Evolutionary conservation across 2,797 vertebrate species (phyloP), one percentile per base, ranked within the genome.

Genomic region (Aplochiton taeniatus): DNA sequence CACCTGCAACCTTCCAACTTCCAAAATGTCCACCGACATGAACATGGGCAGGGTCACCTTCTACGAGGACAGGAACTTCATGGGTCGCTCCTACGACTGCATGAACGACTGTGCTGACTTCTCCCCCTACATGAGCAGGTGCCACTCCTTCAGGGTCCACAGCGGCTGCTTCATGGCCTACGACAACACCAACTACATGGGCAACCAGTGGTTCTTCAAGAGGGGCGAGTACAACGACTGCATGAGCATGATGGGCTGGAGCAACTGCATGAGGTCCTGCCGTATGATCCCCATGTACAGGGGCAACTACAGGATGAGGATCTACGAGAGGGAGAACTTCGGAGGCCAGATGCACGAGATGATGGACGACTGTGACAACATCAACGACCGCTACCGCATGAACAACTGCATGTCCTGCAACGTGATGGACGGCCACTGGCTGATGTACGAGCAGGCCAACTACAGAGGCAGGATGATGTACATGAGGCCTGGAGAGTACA

Each of bases 341-440:
- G 73, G 73, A 10, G 86, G 86, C 11, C 82, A 86, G 70, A 86
- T 87, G 84, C 81, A 86, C 7, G 86, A 88, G 80, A 73, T 89
- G 70, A 69, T 54, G 72, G 88, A 87, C 0, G 88, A 88, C 78
- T 86, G 75, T 1, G 84, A 89, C 65, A 82, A 80, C 13, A 73
- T 82, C 65, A 66, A 60, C 76, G 84, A 88, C 0, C 83, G 80
- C 0, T 78, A 74, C 59, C 76, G 46, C 67, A 86, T 86, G 84
- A 76, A 83, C 0, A 84, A 87, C 65, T 87, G 84, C 69, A 85
- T 81, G 79, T 89, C 88, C 48, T 85, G 85, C 77, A 83, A 84
- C 11, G 83, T 88, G 72, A 78, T 77, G 82, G 86, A 89, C 0
- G 88, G 88, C 68, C 86, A 89, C 78, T 88, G 86, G 86, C 78